These are phyloP conservation scores for Eretmochelys imbricata DNA, from an alignment of 2,113 vertebrate genomes.

Conservation along the genomic window DNA sequence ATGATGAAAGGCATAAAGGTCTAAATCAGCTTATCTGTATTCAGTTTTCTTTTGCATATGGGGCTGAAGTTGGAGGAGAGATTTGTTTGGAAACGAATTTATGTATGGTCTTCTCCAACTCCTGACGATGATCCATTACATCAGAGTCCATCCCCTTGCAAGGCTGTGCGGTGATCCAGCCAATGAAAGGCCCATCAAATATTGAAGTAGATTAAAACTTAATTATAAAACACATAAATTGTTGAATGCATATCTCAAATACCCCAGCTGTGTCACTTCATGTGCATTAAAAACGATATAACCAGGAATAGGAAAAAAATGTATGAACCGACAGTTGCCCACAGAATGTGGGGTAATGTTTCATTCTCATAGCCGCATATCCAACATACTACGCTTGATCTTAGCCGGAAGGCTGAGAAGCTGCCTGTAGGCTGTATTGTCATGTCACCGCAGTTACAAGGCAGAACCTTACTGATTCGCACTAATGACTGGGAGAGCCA, in stretches of 20 bases:
- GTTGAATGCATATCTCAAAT: no score
- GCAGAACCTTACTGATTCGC: background rate
- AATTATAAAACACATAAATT: no score
- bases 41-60: fast-evolving
- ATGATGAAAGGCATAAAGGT: fast-evolving
- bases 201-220: background rate
- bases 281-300: no score
- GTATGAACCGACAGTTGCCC: no score
- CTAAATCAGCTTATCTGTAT: background rate
- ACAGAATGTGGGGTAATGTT: no score
- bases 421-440: background rate
- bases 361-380: no score
- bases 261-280: no score
- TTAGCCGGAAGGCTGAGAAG: fast-evolving
- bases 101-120: fast-evolving
- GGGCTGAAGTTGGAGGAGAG: background rate
- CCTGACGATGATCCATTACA: fast-evolving
- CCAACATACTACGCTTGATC: background rate
- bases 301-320: no score
- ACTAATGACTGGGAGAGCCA: fast-evolving
- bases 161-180: background rate
- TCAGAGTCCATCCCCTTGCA: fast-evolving
- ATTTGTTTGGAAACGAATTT: background rate
- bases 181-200: fast-evolving
- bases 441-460: background rate